Percentiles rank a stretch among this genome's conserved stretches.
Evolutionary conservation across 2,797 vertebrate species (phyloP).

Genomic region (Takifugu ocellatus): DNA sequence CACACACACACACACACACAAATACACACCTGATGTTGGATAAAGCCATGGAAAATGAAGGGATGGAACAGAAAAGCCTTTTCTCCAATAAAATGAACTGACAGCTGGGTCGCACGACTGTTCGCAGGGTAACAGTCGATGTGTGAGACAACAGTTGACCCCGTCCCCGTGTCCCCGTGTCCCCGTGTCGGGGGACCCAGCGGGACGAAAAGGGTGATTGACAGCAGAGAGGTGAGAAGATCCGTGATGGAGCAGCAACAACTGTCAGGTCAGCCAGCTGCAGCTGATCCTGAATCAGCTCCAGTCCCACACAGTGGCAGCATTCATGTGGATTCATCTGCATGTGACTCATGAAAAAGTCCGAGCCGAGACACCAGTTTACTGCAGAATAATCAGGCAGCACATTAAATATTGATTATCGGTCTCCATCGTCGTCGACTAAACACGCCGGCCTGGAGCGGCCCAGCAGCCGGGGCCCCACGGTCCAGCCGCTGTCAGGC

Average conservation of each 20-base stretch:
- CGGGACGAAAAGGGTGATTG: no score
- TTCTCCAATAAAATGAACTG: no score
- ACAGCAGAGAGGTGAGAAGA: neutral
- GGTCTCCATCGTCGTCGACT: conserved; percentile 64
- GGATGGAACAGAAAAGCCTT: no score
- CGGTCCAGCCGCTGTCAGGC: conserved; percentile 70
- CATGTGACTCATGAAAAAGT: conserved; percentile 38
- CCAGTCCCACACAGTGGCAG: neutral
- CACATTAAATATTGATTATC: conserved; percentile 71
- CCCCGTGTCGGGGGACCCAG: neutral
- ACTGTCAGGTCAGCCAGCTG: neutral
- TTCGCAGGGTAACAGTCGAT: no score
- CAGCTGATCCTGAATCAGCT: no score
- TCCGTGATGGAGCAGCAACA: neutral
- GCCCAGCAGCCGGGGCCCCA: conserved; percentile 33
- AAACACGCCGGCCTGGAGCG: conserved; percentile 53
- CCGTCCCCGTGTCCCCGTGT: no score
- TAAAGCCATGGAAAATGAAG: no score
- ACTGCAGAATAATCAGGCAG: conserved; percentile 62
- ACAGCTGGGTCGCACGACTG: no score
- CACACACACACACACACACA: no score
- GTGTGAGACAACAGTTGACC: no score
- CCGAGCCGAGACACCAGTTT: conserved; percentile 14
- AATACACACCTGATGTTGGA: no score
- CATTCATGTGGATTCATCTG: conserved; percentile 29